A percentile compares a stretch with the other conserved stretches of the same genome.
Evolutionary conservation across 2,888 invertebrate genomes (phyloP).

Genomic region (Tetragonula carbonaria): DNA sequence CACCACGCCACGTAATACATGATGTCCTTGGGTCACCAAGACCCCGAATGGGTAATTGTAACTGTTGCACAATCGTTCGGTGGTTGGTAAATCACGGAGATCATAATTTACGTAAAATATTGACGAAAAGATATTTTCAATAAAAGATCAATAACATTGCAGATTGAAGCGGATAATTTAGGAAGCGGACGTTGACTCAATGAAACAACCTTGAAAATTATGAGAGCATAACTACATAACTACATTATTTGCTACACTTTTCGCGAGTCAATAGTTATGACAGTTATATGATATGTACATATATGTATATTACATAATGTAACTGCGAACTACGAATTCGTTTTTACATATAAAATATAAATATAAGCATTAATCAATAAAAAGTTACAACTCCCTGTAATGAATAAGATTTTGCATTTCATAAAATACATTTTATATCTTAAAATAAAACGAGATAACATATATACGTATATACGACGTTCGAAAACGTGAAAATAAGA

Average conservation of each 20-base stretch:
- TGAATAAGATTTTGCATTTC: no score
- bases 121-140: background rate
- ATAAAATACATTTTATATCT: no score
- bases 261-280: background rate
- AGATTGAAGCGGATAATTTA: conserved; percentile 47
- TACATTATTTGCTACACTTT: conserved; percentile 13
- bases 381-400: no score
- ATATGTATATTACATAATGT: conserved; percentile 29
- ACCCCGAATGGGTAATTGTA: conserved; percentile 62
- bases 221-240: conserved; percentile 68
- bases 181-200: conserved; percentile 79
- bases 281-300: conserved; percentile 5
- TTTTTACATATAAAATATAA: background rate
- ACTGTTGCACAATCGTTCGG: conserved; percentile 63
- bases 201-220: conserved; percentile 80
- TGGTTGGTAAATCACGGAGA: background rate
- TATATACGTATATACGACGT: no score
- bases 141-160: conserved; percentile 38
- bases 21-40: conserved; percentile 70
- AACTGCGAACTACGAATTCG: background rate
- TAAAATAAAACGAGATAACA: background rate
- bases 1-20: conserved; percentile 52
- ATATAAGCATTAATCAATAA: no score
- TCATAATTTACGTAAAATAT: background rate
- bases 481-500: background rate